Evolutionary conservation across 1,140 invertebrate species (phyloP).

Genomic region (Teleopsis dalmanni): DNA sequence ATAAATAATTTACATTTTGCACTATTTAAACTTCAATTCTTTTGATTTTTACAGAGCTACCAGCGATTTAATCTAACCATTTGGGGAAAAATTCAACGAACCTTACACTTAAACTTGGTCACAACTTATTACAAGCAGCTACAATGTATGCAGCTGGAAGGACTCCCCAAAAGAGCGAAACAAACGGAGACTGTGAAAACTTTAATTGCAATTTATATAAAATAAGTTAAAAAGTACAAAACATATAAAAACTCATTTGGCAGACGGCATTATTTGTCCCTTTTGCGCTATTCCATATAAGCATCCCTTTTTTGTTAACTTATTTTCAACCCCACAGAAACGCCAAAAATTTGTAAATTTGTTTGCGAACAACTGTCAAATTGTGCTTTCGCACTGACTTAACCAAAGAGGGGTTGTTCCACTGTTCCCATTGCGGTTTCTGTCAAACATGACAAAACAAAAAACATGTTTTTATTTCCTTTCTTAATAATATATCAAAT

Average conservation of each 20-base stretch:
- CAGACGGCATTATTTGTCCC: not conserved
- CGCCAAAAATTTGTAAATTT: no score
- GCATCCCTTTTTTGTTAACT: no score
- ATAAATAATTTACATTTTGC: not conserved
- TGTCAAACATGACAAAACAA: no score
- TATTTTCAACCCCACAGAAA: no score
- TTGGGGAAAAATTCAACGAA: slow-evolving; percentile 20
- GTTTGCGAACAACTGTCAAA: no score
- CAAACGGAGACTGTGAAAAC: not conserved
- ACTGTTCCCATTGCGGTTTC: no score
- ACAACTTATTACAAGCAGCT: slow-evolving; percentile 10
- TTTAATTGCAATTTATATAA: not conserved
- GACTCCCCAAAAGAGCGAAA: slow-evolving; percentile 1
- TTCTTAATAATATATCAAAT: no score
- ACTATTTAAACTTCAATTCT: slow-evolving; percentile 14
- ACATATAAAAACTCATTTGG: not conserved
- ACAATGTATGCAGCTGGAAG: slow-evolving; percentile 3
- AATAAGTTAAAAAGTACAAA: slow-evolving; percentile 1
- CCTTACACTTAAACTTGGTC: slow-evolving; percentile 14
- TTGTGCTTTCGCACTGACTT: no score
- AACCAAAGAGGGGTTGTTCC: no score
- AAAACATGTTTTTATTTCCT: no score
- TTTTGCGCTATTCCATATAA: no score
- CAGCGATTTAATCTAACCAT: slow-evolving; percentile 19
- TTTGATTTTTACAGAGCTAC: slow-evolving; percentile 14